A percentile compares a stretch with the other conserved stretches of the same genome.
Conservation (phyloP, 92 coral and sea anemone genomes). For the Zoanthus sansibaricus region DNA sequence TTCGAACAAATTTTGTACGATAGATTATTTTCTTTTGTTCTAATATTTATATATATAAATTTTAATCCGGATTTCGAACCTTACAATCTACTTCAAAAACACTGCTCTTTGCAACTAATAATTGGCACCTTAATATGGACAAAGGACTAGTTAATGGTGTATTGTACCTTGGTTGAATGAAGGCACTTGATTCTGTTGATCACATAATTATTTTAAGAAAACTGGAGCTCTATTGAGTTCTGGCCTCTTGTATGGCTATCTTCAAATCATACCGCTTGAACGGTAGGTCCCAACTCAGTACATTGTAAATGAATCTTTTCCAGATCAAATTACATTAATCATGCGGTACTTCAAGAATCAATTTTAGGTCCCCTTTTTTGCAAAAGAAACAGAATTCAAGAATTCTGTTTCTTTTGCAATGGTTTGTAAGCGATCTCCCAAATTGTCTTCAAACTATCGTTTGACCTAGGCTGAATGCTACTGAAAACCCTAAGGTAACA, state of each 20-base stretch:
- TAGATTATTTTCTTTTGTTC: too few relatives aligned
- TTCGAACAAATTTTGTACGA: too few relatives aligned
- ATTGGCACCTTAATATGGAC: slow-evolving; percentile 48
- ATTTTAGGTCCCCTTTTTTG: not conserved
- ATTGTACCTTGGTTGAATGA: slow-evolving; percentile 30
- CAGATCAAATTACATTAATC: not conserved
- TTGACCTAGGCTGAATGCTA: too few relatives aligned
- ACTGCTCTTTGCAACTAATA: slow-evolving; percentile 25
- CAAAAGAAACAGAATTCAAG: too few relatives aligned
- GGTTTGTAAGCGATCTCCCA: too few relatives aligned
- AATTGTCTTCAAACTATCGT: too few relatives aligned
- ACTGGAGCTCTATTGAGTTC: not conserved
- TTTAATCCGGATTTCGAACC: too few relatives aligned
- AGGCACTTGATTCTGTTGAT: slow-evolving; percentile 9
- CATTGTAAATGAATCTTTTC: not conserved
- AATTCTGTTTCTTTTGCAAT: too few relatives aligned
- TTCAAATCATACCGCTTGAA: not conserved
- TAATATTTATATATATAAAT: too few relatives aligned
- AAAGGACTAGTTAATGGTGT: slow-evolving; percentile 44
- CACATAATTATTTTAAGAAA: slow-evolving; percentile 9
- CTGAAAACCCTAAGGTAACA: too few relatives aligned
- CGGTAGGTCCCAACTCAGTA: slow-evolving; percentile 8
- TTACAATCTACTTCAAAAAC: slow-evolving; percentile 22
- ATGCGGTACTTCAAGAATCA: slow-evolving; percentile 1
- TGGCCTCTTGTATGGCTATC: not conserved